Base-by-base conservation (phyloP, 2,888 invertebrate species). In the Cataglyphis albicans region DNA sequence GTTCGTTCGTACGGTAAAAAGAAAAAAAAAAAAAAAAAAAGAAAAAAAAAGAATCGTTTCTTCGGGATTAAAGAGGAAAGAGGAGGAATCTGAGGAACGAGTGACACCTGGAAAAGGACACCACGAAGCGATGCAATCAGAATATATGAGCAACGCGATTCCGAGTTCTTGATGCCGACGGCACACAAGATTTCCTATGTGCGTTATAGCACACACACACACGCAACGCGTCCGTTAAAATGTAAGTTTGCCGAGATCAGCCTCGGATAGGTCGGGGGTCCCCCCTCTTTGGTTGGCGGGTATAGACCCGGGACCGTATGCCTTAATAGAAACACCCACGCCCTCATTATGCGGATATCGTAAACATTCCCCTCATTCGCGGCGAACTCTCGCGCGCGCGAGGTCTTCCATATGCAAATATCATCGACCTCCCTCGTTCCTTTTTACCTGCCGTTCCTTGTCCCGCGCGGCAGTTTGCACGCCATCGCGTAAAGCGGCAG, bases 321-420 rank as follows among this genome's bases (percentile, higher is more conserved):
- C 91, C 89, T 89, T 88, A 90, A 91, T 89, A 90, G 87, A 91
- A 91, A 88, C 91, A 89, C 91, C 91, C 91, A 91, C 91, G 91
- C 88, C 81, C 87, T 91, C 90, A 91, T 91, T 91, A 91, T 91
- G 84, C 90, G 90, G 87, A 90, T 91, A 91, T 91, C 90, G 89
- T 91, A 90, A 91, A 91, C 90, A 88, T 90, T 90, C 86, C 84
- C 86, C 89, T 87, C 87, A 87, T 91, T 91, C 84, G 84, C 63
- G 44, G 74, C 85, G 81, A 76, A 76, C 82, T 74, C 76, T 73
- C 84, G 88, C 59, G 59, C 76, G 75, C 84, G 88, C 59, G 59
- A 84, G 88, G 88, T 90, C 89, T 85, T 84, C 83, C 87, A 86
- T 89, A 91, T 91, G 91, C 89, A 91, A 91, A 91, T 91, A 75